Conservation (phyloP, 2,888 invertebrate genomes). For the Cephalotes varians region DNA sequence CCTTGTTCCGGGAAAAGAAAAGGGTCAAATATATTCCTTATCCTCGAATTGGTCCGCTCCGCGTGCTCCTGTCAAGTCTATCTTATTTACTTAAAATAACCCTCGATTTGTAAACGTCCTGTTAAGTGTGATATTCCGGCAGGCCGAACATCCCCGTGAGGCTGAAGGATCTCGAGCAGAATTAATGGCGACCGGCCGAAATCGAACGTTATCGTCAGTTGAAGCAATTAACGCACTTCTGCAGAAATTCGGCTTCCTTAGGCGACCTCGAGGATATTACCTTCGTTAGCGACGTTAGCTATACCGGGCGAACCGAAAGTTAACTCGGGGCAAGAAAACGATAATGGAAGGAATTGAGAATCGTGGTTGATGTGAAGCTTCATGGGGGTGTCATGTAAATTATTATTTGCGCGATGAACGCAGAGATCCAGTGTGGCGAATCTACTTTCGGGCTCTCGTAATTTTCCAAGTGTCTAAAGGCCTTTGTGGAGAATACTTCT, state of each 20-base stretch:
- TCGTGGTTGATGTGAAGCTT: neutral
- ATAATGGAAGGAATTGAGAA: neutral
- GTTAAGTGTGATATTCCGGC: neutral
- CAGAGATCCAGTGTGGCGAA: neutral
- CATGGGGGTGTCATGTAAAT: neutral
- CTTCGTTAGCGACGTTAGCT: constrained; percentile 3
- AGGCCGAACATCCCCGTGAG: neutral
- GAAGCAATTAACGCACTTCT: neutral
- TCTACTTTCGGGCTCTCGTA: constrained; percentile 9
- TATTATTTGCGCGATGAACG: constrained; percentile 22
- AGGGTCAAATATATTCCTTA: neutral
- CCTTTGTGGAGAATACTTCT: constrained; percentile 29
- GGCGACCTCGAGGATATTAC: neutral
- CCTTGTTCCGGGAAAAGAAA: neutral
- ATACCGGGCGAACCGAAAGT: neutral
- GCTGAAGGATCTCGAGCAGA: neutral
- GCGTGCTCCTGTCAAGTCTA: neutral
- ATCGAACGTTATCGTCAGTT: constrained; percentile 18
- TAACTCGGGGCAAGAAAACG: neutral
- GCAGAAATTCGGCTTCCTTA: constrained; percentile 1
- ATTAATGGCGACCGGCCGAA: neutral
- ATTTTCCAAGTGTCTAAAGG: constrained; percentile 12
- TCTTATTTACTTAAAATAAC: neutral
- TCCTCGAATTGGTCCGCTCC: neutral
- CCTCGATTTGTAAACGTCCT: neutral